Evolutionary conservation across 2,113 vertebrate genomes (phyloP).

Genomic region (Pluvianellus socialis): DNA sequence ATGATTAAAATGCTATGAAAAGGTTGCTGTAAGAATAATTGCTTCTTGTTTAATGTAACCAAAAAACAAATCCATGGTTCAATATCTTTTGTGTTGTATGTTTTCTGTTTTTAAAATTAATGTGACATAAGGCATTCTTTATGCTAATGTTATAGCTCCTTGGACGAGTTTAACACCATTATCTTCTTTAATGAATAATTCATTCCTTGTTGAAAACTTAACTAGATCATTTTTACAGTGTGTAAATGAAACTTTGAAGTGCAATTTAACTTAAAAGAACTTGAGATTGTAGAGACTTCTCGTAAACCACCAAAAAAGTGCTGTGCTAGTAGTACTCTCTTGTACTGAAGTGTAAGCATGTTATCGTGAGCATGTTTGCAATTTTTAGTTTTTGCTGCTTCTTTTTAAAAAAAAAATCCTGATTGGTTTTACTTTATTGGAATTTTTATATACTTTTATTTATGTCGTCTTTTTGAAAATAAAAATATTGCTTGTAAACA

Average conservation of each 20-base stretch:
- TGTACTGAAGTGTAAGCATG: slow-evolving; percentile 23
- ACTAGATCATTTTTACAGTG: slow-evolving; percentile 79
- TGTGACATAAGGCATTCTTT: slow-evolving; percentile 74
- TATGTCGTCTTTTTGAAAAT: background rate
- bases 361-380: slow-evolving; percentile 17
- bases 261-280: slow-evolving; percentile 78
- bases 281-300: slow-evolving; percentile 69
- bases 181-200: slow-evolving; percentile 82
- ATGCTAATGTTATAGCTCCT: slow-evolving; percentile 80
- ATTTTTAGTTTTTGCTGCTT: slow-evolving; percentile 44
- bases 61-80: slow-evolving; percentile 49
- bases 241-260: slow-evolving; percentile 80
- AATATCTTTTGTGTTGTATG: slow-evolving; percentile 62
- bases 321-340: slow-evolving; percentile 51
- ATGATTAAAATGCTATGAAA: slow-evolving; percentile 61
- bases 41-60: slow-evolving; percentile 69
- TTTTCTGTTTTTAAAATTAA: slow-evolving; percentile 81
- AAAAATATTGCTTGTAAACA: background rate
- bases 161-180: slow-evolving; percentile 74
- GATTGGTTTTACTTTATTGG: background rate
- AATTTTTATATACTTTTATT: background rate
- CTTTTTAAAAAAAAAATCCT: background rate
- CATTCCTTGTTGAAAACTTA: slow-evolving; percentile 78
- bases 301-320: slow-evolving; percentile 68
- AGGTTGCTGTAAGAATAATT: slow-evolving; percentile 65